Conservation (phyloP, 1,140 invertebrate species). For the Telenomus remus region DNA sequence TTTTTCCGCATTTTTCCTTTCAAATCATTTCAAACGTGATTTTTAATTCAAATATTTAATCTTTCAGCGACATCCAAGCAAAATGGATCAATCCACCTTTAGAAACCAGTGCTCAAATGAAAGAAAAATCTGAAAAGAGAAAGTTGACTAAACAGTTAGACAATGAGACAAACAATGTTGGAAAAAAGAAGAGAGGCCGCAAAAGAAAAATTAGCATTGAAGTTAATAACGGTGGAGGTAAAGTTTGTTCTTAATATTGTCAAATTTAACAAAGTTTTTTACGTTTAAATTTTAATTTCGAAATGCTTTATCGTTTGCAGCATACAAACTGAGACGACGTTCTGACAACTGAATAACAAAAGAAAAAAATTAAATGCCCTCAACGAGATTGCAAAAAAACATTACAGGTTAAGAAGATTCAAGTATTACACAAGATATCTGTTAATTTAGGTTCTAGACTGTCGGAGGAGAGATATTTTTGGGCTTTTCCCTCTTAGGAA, state of each 20-base stretch:
- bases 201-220: neutral
- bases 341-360: conserved; percentile 22
- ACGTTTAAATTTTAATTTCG: no score
- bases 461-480: conserved; percentile 22
- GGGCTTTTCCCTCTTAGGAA: conserved; percentile 53
- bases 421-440: conserved; percentile 62
- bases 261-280: no score
- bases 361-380: neutral
- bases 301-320: conserved; percentile 13
- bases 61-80: conserved; percentile 26
- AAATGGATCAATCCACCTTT: conserved; percentile 37
- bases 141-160: conserved; percentile 3
- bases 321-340: conserved; percentile 22
- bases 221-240: conserved; percentile 18
- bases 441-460: conserved; percentile 54
- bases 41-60: conserved; percentile 1
- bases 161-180: conserved; percentile 11
- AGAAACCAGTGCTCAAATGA: conserved; percentile 25
- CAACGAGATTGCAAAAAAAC: no score
- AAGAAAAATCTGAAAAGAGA: conserved; percentile 25
- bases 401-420: conserved; percentile 25
- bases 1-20: no score
- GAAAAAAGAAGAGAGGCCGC: conserved; percentile 1
- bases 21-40: no score
- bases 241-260: no score